Percentiles rank a stretch among this genome's conserved stretches.
Conservation (phyloP, 2,113 vertebrate species). For the Bubo bubo region DNA sequence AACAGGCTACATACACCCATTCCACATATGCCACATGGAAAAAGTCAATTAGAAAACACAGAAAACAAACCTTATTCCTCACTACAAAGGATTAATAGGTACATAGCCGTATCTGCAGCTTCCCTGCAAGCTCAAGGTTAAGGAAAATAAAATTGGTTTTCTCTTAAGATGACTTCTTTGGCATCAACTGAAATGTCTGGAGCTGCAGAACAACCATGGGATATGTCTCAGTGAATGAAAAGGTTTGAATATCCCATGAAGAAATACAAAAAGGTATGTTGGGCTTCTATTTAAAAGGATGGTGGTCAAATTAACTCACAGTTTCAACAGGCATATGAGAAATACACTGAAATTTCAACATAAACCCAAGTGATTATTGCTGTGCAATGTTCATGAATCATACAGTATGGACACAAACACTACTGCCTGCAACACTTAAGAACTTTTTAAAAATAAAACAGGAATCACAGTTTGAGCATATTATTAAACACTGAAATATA, state of each 20-base stretch:
- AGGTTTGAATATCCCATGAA: neutral
- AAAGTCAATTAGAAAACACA: neutral
- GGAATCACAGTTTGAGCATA: neutral
- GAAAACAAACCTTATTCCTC: neutral
- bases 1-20: fast-evolving
- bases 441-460: neutral
- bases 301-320: neutral
- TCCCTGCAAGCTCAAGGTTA: neutral
- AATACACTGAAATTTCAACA: neutral
- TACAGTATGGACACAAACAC: neutral
- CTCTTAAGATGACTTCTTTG: neutral
- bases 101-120: neutral
- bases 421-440: neutral
- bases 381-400: neutral
- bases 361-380: neutral
- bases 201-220: neutral
- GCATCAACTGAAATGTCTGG: neutral
- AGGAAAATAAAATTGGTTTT: neutral
- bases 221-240: neutral
- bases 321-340: neutral
- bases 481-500: neutral
- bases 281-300: neutral
- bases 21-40: neutral
- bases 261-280: neutral
- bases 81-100: neutral